Evolutionary conservation across 2,797 vertebrate genomes (phyloP), one percentile per base, ranked within the genome.

Genomic region (Channallabes apus): DNA sequence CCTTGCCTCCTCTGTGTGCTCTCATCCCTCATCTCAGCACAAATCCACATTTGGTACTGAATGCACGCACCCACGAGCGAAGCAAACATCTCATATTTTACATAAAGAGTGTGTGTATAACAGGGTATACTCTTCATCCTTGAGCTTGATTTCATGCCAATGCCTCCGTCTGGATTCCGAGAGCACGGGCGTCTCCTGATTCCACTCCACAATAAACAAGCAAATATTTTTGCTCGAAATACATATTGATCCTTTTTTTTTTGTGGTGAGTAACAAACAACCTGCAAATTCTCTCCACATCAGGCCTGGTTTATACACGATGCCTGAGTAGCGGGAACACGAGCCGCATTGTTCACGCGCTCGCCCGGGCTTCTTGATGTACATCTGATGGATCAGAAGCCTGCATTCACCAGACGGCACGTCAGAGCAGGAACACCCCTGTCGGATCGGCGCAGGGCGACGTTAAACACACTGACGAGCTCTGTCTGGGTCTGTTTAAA

Each of bases 31-130:
- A 41, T 41, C 58, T 20, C 17, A 59, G 22, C 17, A 18, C 58
- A 20, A 95, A 93, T 95, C 95, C 95, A 95, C 94, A 94, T 94
- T 93, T 95, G 51, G 12, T 14, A 51, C 12, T 54, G 51, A 54
- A 95, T 94, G 92, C 93, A 92, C 94, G 93, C 93, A 91, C 93
- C 91, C 92, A 94, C 94, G 94, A 94, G 94, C 94, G 95, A 95
- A 94, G 93, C 92, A 95, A 93, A 95, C 94, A 93, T 93, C 94
- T 96, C 94, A 93, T 95, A 96, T 95, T 94, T 95, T 88, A 88
- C 82, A 85, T 24, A 20, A 65, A 35, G 56, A 72, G 32, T 20
- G 29, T 64, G 46, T 78, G 56, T 80, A 80, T 27, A 54, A 14
- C 51, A 76, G 41, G 3, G 46, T 76, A 3, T 58, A 76, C 56